Evolutionary conservation across 2,797 vertebrate species (phyloP).

Genomic region (Alosa sapidissima): DNA sequence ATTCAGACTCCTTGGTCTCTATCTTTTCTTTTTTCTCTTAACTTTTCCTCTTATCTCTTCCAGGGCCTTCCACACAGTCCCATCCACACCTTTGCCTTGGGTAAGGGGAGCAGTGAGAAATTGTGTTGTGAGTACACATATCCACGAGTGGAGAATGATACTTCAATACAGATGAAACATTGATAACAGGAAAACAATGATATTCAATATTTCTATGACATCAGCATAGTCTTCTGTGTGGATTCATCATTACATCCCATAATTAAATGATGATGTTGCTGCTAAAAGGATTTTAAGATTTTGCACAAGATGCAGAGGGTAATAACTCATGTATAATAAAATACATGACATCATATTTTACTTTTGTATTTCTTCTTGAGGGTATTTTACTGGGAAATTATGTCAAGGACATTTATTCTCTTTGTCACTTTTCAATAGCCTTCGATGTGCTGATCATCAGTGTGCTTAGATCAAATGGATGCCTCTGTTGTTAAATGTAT

Average conservation of each 20-base stretch:
- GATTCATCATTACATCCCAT: neutral
- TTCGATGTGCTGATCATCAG: neutral
- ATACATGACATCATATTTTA: neutral
- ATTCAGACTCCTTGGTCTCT: constrained; percentile 47
- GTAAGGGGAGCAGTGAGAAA: neutral
- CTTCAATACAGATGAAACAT: neutral
- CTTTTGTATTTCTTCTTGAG: neutral
- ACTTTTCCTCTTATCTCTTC: too few relatives aligned
- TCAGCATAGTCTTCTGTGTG: neutral
- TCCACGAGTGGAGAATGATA: neutral
- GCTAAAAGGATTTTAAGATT: neutral
- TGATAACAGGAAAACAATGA: neutral
- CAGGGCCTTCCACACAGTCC: neutral
- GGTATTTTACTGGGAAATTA: neutral
- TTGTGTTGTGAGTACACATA: neutral
- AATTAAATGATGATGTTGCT: neutral
- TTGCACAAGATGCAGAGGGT: neutral
- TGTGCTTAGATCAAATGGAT: neutral
- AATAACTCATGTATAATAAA: neutral
- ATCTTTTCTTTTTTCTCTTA: too few relatives aligned
- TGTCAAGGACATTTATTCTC: neutral
- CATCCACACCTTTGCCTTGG: too few relatives aligned
- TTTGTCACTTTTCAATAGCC: neutral
- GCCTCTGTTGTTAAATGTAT: neutral
- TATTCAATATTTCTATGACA: neutral